A percentile compares a stretch with the other conserved stretches of the same genome.
These are phyloP conservation scores for Oryctolagus cuniculus DNA, from an alignment of 2,113 vertebrate genomes.

Conservation along the genomic window mOryCun1.1 NC_091452.1:30256001-30256500, in stretches of 20 bases:
- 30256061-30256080: not conserved
- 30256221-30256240: not conserved
- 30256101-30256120: not conserved
- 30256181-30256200: not conserved
- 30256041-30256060: not conserved
- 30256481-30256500: slow-evolving; percentile 86
- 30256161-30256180: no score
- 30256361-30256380: slow-evolving; percentile 87
- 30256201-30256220: accelerated
- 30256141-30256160: not conserved
- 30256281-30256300: not conserved
- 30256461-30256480: slow-evolving; percentile 91
- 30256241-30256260: not conserved
- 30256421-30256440: slow-evolving; percentile 78
- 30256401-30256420: slow-evolving; percentile 80
- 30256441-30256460: slow-evolving; percentile 87
- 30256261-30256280: not conserved
- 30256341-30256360: slow-evolving; percentile 91
- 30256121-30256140: not conserved
- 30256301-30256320: not conserved
- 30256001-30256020: not conserved
- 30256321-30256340: not conserved
- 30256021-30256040: not conserved
- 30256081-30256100: not conserved
- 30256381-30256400: slow-evolving; percentile 83